Conservation (phyloP, 2,113 vertebrate species). For the Muntiacus muntjak region DNA sequence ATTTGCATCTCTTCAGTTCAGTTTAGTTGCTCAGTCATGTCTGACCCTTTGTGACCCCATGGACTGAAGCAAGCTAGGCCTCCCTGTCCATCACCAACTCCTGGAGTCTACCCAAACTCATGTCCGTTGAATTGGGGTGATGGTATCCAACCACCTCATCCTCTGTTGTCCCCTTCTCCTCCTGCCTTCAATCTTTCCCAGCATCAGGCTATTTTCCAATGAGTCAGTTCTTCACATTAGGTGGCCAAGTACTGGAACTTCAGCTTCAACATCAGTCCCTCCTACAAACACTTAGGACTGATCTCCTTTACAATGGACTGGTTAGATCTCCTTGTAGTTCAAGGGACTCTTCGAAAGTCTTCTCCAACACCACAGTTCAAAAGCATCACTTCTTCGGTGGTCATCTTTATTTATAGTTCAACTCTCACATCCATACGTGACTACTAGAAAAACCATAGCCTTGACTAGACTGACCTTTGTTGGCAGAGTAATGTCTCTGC, state of each 20-base stretch:
- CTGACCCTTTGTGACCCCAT: background rate
- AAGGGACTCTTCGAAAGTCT: background rate
- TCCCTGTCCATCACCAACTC: background rate
- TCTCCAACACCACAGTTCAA: background rate
- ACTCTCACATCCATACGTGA: background rate
- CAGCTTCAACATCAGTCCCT: background rate
- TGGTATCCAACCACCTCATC: background rate
- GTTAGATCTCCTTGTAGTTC: background rate
- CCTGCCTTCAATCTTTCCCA: background rate
- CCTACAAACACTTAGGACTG: background rate
- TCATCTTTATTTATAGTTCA: background rate
- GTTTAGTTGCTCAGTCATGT: background rate
- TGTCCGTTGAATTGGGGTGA: background rate
- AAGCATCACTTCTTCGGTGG: background rate
- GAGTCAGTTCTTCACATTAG: background rate
- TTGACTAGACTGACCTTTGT: background rate
- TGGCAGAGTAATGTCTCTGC: background rate
- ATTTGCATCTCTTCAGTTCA: background rate
- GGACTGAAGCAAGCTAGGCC: background rate
- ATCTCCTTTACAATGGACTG: background rate
- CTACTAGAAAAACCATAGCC: background rate
- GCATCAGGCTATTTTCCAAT: background rate
- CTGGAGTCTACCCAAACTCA: background rate
- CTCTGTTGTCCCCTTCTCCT: background rate
- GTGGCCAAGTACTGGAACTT: background rate